phyloP scores from a whole-genome alignment of 2,888 invertebrate genomes.

The Rutpela maculata region DNA sequence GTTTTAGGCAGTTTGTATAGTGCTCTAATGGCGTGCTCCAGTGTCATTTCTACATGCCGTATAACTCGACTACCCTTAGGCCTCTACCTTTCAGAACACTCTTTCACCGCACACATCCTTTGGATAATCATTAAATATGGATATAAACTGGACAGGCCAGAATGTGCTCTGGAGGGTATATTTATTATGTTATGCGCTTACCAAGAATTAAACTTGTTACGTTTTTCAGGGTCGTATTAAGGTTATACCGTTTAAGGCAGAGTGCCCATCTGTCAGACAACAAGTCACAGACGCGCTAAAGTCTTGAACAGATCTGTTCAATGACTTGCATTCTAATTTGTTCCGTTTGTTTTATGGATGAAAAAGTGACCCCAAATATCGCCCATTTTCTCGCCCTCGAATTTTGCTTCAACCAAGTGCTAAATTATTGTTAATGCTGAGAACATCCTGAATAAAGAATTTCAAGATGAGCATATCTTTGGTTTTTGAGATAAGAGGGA shows the following conservation, averaged over 20 bases:
- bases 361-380: too few relatives aligned
- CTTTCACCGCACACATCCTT: slow-evolving; percentile 6
- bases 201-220: neutral
- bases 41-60: slow-evolving; percentile 56
- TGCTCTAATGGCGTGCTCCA: slow-evolving; percentile 60
- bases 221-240: neutral
- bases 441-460: too few relatives aligned
- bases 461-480: too few relatives aligned
- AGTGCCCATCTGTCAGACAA: too few relatives aligned
- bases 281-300: too few relatives aligned
- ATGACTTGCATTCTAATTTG: too few relatives aligned
- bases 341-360: too few relatives aligned
- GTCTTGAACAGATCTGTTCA: too few relatives aligned
- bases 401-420: too few relatives aligned
- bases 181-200: neutral
- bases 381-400: too few relatives aligned
- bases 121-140: slow-evolving; percentile 28
- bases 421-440: too few relatives aligned
- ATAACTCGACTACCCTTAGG: slow-evolving; percentile 54
- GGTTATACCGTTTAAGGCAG: neutral
- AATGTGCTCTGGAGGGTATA: neutral
- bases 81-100: slow-evolving; percentile 49
- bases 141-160: slow-evolving; percentile 18
- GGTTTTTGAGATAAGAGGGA: too few relatives aligned
- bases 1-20: slow-evolving; percentile 55